phyloP scores from a whole-genome alignment of 2,113 vertebrate species.

The Glaucomys volans region DNA sequence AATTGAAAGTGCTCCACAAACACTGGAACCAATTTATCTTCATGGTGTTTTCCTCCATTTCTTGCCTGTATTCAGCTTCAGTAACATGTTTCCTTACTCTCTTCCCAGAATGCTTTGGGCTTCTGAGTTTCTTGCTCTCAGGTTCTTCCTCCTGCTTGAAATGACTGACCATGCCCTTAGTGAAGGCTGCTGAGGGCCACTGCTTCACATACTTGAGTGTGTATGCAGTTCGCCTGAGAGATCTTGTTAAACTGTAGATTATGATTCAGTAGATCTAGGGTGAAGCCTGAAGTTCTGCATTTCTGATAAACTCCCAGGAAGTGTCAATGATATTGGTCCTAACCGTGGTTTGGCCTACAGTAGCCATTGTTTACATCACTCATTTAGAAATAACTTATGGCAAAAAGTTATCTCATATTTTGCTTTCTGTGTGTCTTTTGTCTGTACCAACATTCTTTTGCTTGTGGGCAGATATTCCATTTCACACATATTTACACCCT shows the following conservation, averaged over 20 bases:
- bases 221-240: neutral
- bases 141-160: neutral
- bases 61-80: neutral
- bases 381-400: neutral
- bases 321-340: neutral
- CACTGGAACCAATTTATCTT: neutral
- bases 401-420: neutral
- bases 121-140: neutral
- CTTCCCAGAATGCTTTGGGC: neutral
- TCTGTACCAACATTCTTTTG: neutral
- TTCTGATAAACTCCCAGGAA: neutral
- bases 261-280: neutral
- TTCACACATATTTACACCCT: neutral
- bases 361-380: neutral
- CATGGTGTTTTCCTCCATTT: neutral
- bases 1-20: neutral
- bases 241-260: neutral
- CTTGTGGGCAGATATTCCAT: neutral
- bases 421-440: neutral
- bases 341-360: neutral
- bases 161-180: neutral
- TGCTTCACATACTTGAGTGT: neutral
- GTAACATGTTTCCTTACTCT: neutral
- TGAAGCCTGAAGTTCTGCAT: neutral
- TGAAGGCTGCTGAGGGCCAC: neutral